Percentiles rank a stretch among this genome's conserved stretches.
Evolutionary conservation across 2,797 vertebrate genomes (phyloP).

Genomic region (Rhynchonycteris naso): DNA sequence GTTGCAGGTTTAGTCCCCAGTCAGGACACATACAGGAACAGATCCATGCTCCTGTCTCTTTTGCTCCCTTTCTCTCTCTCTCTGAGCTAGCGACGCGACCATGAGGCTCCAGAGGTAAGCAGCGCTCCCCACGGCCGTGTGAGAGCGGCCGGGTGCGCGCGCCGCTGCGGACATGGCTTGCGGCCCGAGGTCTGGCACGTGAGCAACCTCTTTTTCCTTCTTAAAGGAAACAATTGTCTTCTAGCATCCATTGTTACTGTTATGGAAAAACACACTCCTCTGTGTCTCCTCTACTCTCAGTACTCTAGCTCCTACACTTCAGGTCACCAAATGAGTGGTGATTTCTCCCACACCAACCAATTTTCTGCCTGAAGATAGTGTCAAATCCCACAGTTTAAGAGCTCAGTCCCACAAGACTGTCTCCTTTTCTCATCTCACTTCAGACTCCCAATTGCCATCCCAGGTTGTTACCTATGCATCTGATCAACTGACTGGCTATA

Average conservation of each 20-base stretch:
- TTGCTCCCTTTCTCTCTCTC: no score
- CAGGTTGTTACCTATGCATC: neutral
- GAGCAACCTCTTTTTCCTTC: slow-evolving; percentile 53
- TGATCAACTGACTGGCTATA: neutral
- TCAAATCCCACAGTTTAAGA: neutral
- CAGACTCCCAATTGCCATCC: neutral
- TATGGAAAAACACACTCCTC: neutral
- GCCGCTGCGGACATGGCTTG: neutral
- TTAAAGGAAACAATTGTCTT: neutral
- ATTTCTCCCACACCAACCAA: neutral
- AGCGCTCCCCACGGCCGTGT: slow-evolving; percentile 10
- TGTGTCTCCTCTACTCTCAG: neutral
- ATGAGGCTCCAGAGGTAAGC: slow-evolving; percentile 85
- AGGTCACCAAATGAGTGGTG: neutral
- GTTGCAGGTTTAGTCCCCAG: no score
- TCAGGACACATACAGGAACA: no score
- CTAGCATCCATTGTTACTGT: neutral
- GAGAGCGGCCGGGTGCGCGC: slow-evolving; percentile 47
- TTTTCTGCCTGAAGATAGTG: neutral
- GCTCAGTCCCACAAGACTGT: neutral
- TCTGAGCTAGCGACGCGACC: slow-evolving; percentile 74
- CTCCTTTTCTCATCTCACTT: neutral
- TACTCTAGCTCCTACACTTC: neutral
- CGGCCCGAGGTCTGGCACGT: slow-evolving; percentile 46
- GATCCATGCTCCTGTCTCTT: no score